Percentiles rank a stretch among this genome's conserved stretches.
phyloP scores from a whole-genome alignment of 2,888 invertebrate species.

The Orgyia antiqua region DNA sequence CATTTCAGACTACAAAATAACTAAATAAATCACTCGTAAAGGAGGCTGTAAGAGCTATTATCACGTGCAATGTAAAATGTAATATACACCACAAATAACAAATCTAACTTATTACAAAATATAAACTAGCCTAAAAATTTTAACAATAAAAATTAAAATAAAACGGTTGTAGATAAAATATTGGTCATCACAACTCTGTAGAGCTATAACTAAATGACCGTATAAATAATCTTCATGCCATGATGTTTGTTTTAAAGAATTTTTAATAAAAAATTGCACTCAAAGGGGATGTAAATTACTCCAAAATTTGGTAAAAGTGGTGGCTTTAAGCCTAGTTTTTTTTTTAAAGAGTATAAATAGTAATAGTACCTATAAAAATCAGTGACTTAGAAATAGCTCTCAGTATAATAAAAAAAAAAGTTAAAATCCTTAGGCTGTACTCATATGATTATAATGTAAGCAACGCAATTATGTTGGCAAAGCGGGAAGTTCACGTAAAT shows the following conservation, averaged over 20 bases:
- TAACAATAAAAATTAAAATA: constrained; percentile 67
- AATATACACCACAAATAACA: constrained; percentile 76
- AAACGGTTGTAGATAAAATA: constrained; percentile 64
- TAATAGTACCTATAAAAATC: constrained; percentile 60
- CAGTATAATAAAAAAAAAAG: constrained; percentile 72
- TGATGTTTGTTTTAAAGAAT: constrained; percentile 59
- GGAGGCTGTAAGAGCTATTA: constrained; percentile 71
- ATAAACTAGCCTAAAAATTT: constrained; percentile 78
- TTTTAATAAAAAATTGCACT: constrained; percentile 62
- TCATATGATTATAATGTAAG: constrained; percentile 75
- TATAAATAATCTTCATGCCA: constrained; percentile 65
- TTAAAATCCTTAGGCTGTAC: constrained; percentile 79
- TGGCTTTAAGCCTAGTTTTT: constrained; percentile 62
- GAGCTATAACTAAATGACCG: constrained; percentile 77
- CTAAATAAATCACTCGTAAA: constrained; percentile 51
- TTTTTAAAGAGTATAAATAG: constrained; percentile 48
- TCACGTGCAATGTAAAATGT: constrained; percentile 69
- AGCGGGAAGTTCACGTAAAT: constrained; percentile 75
- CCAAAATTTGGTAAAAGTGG: constrained; percentile 67
- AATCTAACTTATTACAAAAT: constrained; percentile 74
- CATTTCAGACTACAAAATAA: constrained; percentile 69
- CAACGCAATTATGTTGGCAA: constrained; percentile 77
- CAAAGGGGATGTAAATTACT: constrained; percentile 71
- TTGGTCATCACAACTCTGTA: constrained; percentile 74
- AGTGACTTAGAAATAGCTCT: constrained; percentile 78